Percentiles rank a stretch among this genome's conserved stretches.
phyloP scores from a whole-genome alignment of 2,113 vertebrate species.

The Ifrita kowaldi region DNA sequence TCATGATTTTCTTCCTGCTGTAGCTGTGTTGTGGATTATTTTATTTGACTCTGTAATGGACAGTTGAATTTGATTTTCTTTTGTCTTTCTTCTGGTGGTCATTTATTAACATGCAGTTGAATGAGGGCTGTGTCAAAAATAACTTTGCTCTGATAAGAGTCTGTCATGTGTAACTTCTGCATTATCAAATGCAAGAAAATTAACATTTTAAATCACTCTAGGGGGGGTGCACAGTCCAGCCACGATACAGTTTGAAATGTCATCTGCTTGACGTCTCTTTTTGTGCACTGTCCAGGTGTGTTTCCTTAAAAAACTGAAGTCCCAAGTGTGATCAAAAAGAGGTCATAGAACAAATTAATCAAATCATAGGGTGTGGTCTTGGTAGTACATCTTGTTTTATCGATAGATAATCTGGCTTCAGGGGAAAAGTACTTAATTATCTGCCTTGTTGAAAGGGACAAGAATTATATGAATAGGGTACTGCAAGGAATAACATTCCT shows the following conservation, averaged over 20 bases:
- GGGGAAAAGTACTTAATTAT: neutral
- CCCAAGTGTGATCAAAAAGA: neutral
- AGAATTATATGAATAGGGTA: neutral
- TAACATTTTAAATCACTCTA: neutral
- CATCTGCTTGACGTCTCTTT: neutral
- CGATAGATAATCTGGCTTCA: conserved; percentile 1
- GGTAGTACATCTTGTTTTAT: conserved; percentile 3
- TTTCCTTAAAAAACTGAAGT: neutral
- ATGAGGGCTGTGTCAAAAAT: neutral
- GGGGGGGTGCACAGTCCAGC: neutral
- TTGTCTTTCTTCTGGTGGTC: neutral
- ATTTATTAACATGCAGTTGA: neutral
- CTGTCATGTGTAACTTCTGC: neutral
- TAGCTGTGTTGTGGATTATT: neutral
- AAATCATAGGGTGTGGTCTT: neutral
- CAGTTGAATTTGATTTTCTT: neutral
- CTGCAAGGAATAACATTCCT: neutral
- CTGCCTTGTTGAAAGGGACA: neutral
- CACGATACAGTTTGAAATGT: neutral
- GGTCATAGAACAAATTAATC: conserved; percentile 15
- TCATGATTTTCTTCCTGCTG: neutral
- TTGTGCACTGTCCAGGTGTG: neutral
- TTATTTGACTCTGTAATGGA: conserved; percentile 7
- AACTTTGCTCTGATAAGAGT: neutral
- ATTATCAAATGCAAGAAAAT: neutral